Conservation (phyloP, 1,140 invertebrate genomes). For the Brachionus koreanus region DNA sequence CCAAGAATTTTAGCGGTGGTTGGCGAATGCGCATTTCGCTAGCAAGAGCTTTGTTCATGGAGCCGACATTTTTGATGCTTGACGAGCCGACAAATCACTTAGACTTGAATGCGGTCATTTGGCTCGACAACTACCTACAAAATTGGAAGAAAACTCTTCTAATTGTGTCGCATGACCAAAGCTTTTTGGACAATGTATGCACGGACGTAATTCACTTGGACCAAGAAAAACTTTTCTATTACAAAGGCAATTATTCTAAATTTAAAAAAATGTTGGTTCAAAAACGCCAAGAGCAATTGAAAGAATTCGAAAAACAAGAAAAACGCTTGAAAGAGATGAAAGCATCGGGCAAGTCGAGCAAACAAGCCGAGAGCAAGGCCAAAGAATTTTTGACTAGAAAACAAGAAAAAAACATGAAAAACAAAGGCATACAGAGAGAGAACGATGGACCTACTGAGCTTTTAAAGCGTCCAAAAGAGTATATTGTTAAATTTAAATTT, state of each 20-base stretch:
- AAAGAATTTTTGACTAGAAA: conserved; percentile 87
- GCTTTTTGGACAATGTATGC: conserved; percentile 97
- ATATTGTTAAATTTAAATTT: conserved; percentile 93
- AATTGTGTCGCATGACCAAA: conserved; percentile 97
- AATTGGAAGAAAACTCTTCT: conserved; percentile 94
- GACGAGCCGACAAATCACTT: conserved; percentile 83
- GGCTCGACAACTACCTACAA: conserved; percentile 96
- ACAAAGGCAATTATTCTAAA: conserved; percentile 86
- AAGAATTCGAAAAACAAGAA: conserved; percentile 97
- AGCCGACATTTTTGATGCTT: conserved; percentile 87
- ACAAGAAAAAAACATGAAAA: conserved; percentile 76
- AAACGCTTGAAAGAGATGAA: conserved; percentile 89
- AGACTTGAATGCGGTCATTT: conserved; percentile 98
- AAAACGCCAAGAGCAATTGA: conserved; percentile 88
- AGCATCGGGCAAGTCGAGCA: conserved; percentile 86
- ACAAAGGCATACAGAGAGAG: conserved; percentile 60
- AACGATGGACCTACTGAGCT: conserved; percentile 72
- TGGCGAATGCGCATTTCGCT: conserved; percentile 98
- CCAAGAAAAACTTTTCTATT: conserved; percentile 87
- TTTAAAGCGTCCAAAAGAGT: conserved; percentile 81
- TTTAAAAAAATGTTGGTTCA: conserved; percentile 98
- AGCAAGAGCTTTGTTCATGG: conserved; percentile 70
- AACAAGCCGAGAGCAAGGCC: conserved; percentile 85
- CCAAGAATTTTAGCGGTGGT: conserved; percentile 93
- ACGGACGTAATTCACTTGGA: conserved; percentile 98